Percentiles rank a stretch among this genome's conserved stretches.
These are phyloP conservation scores for Entomobrya proxima DNA, from an alignment of 2,888 invertebrate genomes.

Conservation along the genomic window DNA sequence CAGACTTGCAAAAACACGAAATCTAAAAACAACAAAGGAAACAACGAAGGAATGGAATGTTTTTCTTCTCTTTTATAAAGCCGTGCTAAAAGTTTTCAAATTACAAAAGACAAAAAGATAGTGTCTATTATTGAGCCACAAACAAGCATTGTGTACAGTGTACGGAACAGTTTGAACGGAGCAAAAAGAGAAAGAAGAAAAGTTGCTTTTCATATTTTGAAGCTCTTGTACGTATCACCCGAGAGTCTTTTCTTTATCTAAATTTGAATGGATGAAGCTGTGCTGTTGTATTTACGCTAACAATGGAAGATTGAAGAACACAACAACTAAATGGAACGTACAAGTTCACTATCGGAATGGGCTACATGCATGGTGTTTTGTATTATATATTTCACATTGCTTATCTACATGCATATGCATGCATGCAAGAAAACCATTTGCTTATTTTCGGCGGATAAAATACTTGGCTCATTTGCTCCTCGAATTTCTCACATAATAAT, in stretches of 20 bases:
- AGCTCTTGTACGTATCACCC: not conserved
- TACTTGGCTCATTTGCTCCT: conserved; percentile 59
- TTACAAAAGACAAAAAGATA: conserved; percentile 59
- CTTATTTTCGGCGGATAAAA: conserved; percentile 48
- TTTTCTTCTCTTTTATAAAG: conserved; percentile 17
- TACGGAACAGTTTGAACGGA: not conserved
- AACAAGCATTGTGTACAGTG: not conserved
- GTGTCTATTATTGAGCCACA: not conserved
- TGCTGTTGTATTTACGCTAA: conserved; percentile 43
- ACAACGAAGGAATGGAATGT: not conserved
- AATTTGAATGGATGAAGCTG: conserved; percentile 49
- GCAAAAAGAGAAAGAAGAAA: conserved; percentile 1
- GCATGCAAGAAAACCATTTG: conserved; percentile 63
- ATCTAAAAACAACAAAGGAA: not conserved
- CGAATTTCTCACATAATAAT: conserved; percentile 52
- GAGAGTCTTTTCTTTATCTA: conserved; percentile 45
- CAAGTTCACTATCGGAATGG: not conserved
- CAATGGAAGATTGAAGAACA: conserved; percentile 45
- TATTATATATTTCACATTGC: not conserved
- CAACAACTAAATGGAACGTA: conserved; percentile 14
- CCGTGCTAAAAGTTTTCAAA: conserved; percentile 51
- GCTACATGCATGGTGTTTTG: not conserved
- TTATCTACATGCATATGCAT: not conserved
- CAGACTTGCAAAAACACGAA: not conserved
- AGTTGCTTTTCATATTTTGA: not conserved